Base-by-base conservation (phyloP, 2,797 vertebrate genomes). In the Pagetopsis macropterus region DNA sequence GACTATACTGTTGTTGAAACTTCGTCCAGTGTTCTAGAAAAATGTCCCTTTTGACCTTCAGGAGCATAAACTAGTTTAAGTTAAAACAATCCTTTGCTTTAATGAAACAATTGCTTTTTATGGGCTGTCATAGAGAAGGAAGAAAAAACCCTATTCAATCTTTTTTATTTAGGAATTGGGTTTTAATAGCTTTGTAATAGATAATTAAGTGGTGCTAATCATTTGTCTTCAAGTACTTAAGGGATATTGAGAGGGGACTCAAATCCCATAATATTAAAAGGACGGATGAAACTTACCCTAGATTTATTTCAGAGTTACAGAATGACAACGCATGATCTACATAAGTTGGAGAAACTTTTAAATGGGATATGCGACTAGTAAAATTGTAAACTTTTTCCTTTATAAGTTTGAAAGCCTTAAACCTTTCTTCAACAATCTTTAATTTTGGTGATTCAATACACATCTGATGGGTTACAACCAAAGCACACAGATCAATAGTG, bases 401-500 rank as follows among this genome's bases (percentile, higher is more conserved):
- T 54, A 52, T 50, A 14, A 46, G 23, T 77, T 82, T 14, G 70
- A 84, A 74, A 75, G 54, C 50, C 17, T 49, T 9, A 79, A 80
- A 55, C 33, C 37, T 65, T 65, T 72, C 45, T 5, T 15, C 13
- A 63, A 44, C 41, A 78, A 46, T 66, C 55, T 45, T 84, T 85
- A 65, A 87, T 88, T 88, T 83, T 81, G 81, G 71, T 75, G 81
- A 91, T 88, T 88, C 86, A 74, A 84, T 83, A 62, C 65, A 70
- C 80, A 90, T 88, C 83, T 65, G 40, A 79, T 75, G 64, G 58
- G 81, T 60, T 48, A 54, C 33, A 78, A 81, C 82, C 83, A 86
- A 91, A 89, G 87, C 71, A 88, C 84, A 87, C 81, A 81, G 86
- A 93, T 93, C 92, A 89, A 92, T 92, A 84, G 80, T 70, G 63